phyloP scores from a whole-genome alignment of 2,888 invertebrate species.

The Amiota mariae region DNA sequence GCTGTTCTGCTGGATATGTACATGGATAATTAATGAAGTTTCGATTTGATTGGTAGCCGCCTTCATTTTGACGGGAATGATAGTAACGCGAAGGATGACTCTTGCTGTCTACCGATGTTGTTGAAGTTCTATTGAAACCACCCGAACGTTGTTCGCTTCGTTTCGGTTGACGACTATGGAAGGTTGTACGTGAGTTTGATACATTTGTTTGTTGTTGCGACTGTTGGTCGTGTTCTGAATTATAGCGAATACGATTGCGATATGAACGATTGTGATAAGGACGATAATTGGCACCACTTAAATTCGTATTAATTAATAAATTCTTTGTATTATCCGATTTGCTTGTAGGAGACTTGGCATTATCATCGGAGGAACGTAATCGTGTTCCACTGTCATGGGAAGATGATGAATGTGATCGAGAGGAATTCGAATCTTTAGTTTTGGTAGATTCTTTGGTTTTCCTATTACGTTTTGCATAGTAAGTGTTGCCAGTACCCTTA shows the following conservation, averaged over 20 bases:
- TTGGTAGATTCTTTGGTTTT: conserved; percentile 1
- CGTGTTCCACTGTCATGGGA: conserved; percentile 6
- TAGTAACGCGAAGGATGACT: conserved; percentile 50
- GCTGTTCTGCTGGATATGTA: conserved; percentile 36
- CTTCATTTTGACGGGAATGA: conserved; percentile 43
- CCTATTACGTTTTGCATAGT: neutral
- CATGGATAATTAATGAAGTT: neutral
- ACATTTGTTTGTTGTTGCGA: conserved; percentile 2
- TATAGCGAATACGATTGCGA: conserved; percentile 56
- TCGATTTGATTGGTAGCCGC: neutral
- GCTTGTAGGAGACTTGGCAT: conserved; percentile 33
- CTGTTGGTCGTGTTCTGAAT: conserved; percentile 1
- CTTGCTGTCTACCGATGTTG: neutral
- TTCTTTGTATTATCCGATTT: conserved; percentile 51
- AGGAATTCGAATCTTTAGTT: neutral
- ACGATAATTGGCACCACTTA: conserved; percentile 26
- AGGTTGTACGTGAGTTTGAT: conserved; percentile 33
- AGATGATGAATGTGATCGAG: conserved; percentile 14
- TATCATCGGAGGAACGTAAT: conserved; percentile 12
- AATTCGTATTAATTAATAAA: conserved; percentile 42
- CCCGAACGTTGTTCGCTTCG: conserved; percentile 29
- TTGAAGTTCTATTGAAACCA: conserved; percentile 27
- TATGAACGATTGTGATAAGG: conserved; percentile 49
- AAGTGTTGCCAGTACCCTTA: neutral
- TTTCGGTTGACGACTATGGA: conserved; percentile 36